Conservation (phyloP, 2,888 invertebrate species). For the Sinodicranocentrus sp. region DNA sequence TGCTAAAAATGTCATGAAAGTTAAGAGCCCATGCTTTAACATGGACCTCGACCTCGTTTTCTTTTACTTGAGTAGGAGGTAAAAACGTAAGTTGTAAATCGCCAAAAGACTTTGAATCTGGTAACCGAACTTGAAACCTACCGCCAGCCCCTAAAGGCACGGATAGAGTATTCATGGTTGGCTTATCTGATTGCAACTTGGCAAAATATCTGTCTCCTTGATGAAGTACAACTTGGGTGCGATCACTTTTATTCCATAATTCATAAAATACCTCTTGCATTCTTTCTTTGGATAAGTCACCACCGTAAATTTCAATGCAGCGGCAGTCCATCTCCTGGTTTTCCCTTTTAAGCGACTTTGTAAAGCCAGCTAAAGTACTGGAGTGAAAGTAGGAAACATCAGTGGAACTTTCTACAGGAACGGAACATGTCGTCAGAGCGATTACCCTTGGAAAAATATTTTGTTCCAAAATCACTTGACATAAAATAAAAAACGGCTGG, state of each 20-base stretch:
- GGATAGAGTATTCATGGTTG: neutral
- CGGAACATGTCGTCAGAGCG: neutral
- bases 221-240: neutral
- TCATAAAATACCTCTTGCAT: constrained; percentile 20
- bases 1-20: constrained; percentile 57
- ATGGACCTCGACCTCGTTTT: constrained; percentile 33
- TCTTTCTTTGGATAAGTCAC: neutral
- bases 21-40: constrained; percentile 37
- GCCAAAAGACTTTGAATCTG: constrained; percentile 15
- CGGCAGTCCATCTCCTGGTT: neutral
- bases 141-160: constrained; percentile 16
- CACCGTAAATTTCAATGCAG: constrained; percentile 13
- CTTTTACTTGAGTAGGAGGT: too few species aligned
- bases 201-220: neutral
- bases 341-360: constrained; percentile 21
- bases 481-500: neutral
- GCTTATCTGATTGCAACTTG: neutral
- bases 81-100: constrained; percentile 31
- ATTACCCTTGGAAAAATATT: neutral
- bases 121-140: constrained; percentile 26
- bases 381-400: neutral
- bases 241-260: constrained; percentile 1
- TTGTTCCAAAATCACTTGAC: neutral
- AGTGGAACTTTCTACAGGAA: neutral
- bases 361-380: constrained; percentile 1